Evolutionary conservation across 2,113 vertebrate species (phyloP).

Genomic region (Pogonocichla stellata): DNA sequence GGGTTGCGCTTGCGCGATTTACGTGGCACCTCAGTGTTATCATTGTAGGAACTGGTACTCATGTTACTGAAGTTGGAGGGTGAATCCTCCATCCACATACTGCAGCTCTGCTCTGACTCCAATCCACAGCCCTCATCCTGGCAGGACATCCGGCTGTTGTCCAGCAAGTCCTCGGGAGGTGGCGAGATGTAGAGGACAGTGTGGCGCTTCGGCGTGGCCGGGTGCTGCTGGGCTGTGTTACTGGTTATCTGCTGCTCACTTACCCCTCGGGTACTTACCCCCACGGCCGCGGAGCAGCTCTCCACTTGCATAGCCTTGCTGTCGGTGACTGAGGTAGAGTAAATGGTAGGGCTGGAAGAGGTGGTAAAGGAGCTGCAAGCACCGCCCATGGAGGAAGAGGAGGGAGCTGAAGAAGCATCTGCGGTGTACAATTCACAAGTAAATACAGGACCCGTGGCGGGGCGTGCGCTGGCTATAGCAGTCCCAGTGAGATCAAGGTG

Average conservation of each 20-base stretch:
- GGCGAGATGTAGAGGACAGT: constrained; percentile 97
- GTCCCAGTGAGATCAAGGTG: constrained; percentile 83
- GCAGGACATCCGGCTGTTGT: constrained; percentile 97
- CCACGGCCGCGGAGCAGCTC: constrained; percentile 85
- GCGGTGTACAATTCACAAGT: constrained; percentile 94
- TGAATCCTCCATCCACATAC: constrained; percentile 98
- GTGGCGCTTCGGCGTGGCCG: constrained; percentile 85
- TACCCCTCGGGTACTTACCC: constrained; percentile 88
- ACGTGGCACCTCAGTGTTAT: constrained; percentile 98
- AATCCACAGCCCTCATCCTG: constrained; percentile 86
- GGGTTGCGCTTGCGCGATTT: constrained; percentile 98
- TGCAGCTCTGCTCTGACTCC: constrained; percentile 97
- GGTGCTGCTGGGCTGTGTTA: constrained; percentile 81
- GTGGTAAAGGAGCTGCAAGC: constrained; percentile 97
- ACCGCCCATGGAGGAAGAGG: constrained; percentile 97
- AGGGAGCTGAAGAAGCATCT: constrained; percentile 96
- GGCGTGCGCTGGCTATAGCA: constrained; percentile 86
- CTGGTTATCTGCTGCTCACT: constrained; percentile 83
- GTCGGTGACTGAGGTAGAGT: constrained; percentile 90
- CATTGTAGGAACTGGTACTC: constrained; percentile 95
- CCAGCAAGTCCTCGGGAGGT: constrained; percentile 95
- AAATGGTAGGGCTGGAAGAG: constrained; percentile 93
- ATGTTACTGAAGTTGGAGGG: constrained; percentile 97
- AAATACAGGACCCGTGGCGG: constrained; percentile 82
- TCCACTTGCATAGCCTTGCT: constrained; percentile 86